Percentiles rank a stretch among this genome's conserved stretches.
Evolutionary conservation across 1,140 invertebrate genomes (phyloP).

Genomic region (Saxidomus purpurata): DNA sequence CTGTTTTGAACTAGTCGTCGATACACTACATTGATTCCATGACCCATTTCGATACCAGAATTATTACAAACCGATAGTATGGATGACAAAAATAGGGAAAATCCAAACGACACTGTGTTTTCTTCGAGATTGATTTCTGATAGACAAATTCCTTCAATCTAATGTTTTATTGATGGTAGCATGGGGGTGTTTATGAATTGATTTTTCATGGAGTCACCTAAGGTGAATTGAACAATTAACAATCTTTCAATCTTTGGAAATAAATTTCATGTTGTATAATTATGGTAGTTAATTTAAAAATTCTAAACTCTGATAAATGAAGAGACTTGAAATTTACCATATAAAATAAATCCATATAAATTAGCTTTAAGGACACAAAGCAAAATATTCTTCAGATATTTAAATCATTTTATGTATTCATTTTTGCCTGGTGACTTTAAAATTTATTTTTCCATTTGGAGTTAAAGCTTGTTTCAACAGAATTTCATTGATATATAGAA

Average conservation of each 20-base stretch:
- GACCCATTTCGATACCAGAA: constrained; percentile 48
- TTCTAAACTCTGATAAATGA: too few species aligned
- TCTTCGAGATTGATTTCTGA: constrained; percentile 60
- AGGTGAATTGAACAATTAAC: constrained; percentile 24
- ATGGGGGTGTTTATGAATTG: constrained; percentile 32
- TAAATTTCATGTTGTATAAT: background rate
- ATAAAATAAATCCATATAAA: too few species aligned
- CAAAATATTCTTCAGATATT: too few species aligned
- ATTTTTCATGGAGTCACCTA: constrained; percentile 3
- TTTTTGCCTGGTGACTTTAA: too few species aligned
- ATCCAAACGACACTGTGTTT: constrained; percentile 43
- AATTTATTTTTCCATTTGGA: too few species aligned
- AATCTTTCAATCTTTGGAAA: background rate
- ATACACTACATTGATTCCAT: constrained; percentile 63
- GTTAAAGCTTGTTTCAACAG: too few species aligned
- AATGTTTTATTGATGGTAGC: background rate
- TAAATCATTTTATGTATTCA: too few species aligned
- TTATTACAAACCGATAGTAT: constrained; percentile 61
- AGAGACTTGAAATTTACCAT: too few species aligned
- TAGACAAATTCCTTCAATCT: constrained; percentile 30
- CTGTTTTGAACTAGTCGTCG: constrained; percentile 21
- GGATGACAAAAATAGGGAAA: constrained; percentile 34
- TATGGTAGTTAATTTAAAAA: background rate
- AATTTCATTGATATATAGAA: too few species aligned
- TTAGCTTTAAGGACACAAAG: too few species aligned